Base-by-base conservation (phyloP, 1,140 invertebrate genomes). In the Tetragnatha versicolor region DNA sequence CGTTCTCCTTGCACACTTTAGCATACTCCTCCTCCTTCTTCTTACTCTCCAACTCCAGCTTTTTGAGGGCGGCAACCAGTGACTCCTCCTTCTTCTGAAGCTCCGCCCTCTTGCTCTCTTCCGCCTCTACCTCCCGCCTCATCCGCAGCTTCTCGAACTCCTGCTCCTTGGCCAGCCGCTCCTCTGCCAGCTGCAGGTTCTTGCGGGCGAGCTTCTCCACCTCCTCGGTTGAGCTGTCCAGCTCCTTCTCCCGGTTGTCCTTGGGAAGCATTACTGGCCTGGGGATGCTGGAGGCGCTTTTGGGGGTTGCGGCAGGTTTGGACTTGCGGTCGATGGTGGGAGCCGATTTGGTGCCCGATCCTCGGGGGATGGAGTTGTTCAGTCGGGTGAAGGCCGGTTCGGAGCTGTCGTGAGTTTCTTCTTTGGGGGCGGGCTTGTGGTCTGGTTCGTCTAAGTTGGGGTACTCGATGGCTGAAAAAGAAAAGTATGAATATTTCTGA, bases 181-280 rank as follows among this genome's bases (percentile, higher is more conserved):
- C 85, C 82, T 89, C 88, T 0, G 89, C 86, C 27, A 91, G 84
- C 20, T 88, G 86, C 65, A 89, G 87, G 80, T 89, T 87, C 80
- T 89, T 86, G 29, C 89, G 37, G 3, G 73, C 86, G 69, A 91
- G 84, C 80, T 89, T 87, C 22, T 84, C n/a, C n/a, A n/a, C n/a
- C n/a, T 84, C 55, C 86, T 85, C 2, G 84, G 88, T 39, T 37
- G 53, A 60, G 3, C 27, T 47, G 2, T 12, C 20, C 3, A 61
- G 35, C 2, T 33, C 68, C 5, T 51, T 58, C 4, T 78, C 47
- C 2, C 27, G 22, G 6, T 31, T 45, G 0, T 47, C 37, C 1
- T 20, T 37, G 29, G 17, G 27, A 53, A 12, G 1, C 2, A n/a
- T 47, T 47, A 20, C 39, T 10, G 5, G 10, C 22, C 2, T 12